phyloP scores from a whole-genome alignment of 1,140 invertebrate genomes.

The Idris sp. region DNA sequence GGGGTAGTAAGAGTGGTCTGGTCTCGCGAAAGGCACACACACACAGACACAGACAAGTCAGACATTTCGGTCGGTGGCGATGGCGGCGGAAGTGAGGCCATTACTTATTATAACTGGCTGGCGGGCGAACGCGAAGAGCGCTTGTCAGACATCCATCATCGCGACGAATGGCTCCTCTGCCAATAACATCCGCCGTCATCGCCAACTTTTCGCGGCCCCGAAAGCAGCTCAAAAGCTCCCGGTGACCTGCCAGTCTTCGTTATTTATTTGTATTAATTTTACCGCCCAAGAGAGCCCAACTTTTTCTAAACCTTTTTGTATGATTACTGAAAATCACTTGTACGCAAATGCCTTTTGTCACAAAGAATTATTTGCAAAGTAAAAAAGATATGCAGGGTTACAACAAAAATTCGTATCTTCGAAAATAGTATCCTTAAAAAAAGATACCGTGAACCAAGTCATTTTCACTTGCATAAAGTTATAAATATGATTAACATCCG shows the following conservation, averaged over 20 bases:
- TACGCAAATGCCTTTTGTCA: no score
- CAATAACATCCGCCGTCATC: conserved; percentile 79
- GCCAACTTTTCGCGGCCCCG: conserved; percentile 75
- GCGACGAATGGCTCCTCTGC: conserved; percentile 77
- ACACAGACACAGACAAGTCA: conserved; percentile 62
- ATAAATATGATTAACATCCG: no score
- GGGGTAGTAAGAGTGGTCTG: conserved; percentile 66
- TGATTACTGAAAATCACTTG: conserved; percentile 49
- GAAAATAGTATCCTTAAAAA: no score
- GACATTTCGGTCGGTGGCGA: conserved; percentile 71
- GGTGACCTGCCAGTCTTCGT: conserved; percentile 49
- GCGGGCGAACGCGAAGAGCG: conserved; percentile 73
- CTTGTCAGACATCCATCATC: conserved; percentile 78
- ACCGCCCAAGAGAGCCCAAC: conserved; percentile 23
- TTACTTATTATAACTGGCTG: conserved; percentile 79
- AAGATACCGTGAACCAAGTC: no score
- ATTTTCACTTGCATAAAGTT: no score
- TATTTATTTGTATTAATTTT: conserved; percentile 70
- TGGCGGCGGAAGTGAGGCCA: conserved; percentile 72
- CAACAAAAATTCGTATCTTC: no score
- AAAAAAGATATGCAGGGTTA: no score
- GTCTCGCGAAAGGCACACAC: conserved; percentile 64
- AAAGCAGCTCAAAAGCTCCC: conserved; percentile 35
- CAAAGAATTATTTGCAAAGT: conserved; percentile 11
- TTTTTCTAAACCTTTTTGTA: conserved; percentile 1